Evolutionary conservation across 2,888 invertebrate species (phyloP).

Genomic region (Lucinisca nassula): DNA sequence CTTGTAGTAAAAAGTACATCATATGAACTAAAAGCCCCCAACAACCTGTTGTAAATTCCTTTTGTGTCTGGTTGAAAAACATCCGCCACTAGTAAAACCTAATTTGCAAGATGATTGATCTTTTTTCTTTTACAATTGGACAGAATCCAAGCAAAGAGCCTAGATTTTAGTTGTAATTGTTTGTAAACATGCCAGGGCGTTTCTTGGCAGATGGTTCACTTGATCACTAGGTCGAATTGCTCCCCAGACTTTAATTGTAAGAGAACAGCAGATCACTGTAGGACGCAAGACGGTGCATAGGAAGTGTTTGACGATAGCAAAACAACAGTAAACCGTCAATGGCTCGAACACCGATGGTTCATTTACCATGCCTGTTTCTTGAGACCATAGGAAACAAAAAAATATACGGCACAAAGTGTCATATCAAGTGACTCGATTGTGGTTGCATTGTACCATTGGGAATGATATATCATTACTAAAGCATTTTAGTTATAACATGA

Average conservation of each 20-base stretch:
- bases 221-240: not conserved
- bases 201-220: not conserved
- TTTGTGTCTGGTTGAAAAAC: not conserved
- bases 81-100: constrained; percentile 4
- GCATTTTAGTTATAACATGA: no score
- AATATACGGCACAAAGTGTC: no score
- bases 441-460: no score
- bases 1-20: constrained; percentile 1
- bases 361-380: no score
- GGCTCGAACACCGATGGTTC: no score
- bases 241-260: not conserved
- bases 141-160: not conserved
- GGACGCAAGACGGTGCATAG: no score
- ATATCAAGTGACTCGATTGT: no score
- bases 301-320: no score
- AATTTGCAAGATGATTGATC: constrained; percentile 3
- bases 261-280: not conserved
- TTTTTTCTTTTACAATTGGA: not conserved
- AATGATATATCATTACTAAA: no score
- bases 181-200: constrained; percentile 16
- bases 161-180: not conserved
- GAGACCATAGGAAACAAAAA: no score
- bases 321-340: no score
- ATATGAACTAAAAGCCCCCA: not conserved
- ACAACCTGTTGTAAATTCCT: constrained; percentile 14